Conservation (phyloP, 30 jellyfish, hydroid and myxozoan species). For the Cassiopea andromeda region DNA sequence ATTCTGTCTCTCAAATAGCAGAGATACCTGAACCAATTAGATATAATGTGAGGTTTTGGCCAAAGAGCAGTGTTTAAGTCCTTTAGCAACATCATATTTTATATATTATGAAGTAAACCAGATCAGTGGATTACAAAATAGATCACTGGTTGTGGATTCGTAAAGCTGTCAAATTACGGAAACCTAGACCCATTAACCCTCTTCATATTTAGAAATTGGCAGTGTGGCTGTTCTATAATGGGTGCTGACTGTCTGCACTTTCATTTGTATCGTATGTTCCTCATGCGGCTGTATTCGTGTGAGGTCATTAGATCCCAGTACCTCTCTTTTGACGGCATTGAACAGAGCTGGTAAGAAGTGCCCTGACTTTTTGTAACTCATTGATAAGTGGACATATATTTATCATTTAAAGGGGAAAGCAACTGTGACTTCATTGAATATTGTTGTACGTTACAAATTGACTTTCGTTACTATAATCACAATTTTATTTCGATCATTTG, state of each 20-base stretch:
- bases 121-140: background rate
- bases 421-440: too few species aligned
- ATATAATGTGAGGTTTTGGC: slow-evolving; percentile 9
- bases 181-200: background rate
- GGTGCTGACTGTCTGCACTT: background rate
- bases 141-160: background rate
- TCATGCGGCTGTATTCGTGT: too few species aligned
- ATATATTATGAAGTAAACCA: background rate
- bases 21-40: slow-evolving; percentile 5
- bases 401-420: too few species aligned
- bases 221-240: background rate
- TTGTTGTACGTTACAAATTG: too few species aligned
- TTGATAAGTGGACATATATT: too few species aligned
- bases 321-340: too few species aligned
- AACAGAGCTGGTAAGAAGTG: too few species aligned
- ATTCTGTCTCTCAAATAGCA: background rate
- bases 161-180: background rate
- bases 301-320: too few species aligned
- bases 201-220: background rate
- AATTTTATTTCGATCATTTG: too few species aligned
- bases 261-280: background rate
- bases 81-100: background rate
- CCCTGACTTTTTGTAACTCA: too few species aligned
- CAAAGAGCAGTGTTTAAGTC: background rate
- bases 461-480: too few species aligned